Percentiles rank a stretch among this genome's conserved stretches.
phyloP scores from a whole-genome alignment of 2,113 vertebrate species.

The Paraplagusia blochii region DNA sequence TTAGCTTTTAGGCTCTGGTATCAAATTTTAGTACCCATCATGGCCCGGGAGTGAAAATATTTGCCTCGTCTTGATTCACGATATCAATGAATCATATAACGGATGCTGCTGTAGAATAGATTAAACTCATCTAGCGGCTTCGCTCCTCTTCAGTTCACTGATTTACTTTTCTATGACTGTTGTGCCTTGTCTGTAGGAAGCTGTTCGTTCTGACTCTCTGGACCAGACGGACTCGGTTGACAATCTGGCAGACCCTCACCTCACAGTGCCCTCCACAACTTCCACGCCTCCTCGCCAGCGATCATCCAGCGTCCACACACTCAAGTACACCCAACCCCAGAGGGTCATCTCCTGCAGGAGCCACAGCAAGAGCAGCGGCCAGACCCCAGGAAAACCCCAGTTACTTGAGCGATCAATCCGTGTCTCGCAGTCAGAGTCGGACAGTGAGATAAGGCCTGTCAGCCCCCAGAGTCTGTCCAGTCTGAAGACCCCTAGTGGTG shows the following conservation, averaged over 20 bases:
- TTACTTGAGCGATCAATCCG: conserved; percentile 33
- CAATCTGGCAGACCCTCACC: conserved; percentile 44
- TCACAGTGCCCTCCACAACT: conserved; percentile 41
- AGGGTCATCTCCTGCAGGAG: conserved; percentile 65
- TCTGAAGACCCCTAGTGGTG: conserved; percentile 30
- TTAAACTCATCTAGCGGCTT: too few relatives aligned
- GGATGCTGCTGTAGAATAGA: too few relatives aligned
- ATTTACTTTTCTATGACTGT: too few relatives aligned
- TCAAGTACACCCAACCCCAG: conserved; percentile 59
- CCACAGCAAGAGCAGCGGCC: conserved; percentile 58
- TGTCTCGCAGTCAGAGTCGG: conserved; percentile 23
- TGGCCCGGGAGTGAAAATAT: too few relatives aligned
- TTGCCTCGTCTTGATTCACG: too few relatives aligned
- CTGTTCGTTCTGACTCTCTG: conserved; percentile 61
- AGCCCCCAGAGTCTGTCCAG: conserved; percentile 29
- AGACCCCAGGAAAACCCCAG: conserved; percentile 30
- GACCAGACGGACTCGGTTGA: conserved; percentile 66
- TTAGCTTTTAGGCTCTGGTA: too few relatives aligned
- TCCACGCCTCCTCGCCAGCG: conserved; percentile 56
- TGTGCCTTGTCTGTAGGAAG: conserved; percentile 75
- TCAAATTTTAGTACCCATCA: too few relatives aligned
- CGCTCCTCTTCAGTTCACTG: too few relatives aligned
- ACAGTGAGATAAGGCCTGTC: conserved; percentile 17
- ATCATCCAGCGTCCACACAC: conserved; percentile 66
- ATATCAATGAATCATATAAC: too few relatives aligned